phyloP scores from a whole-genome alignment of 2,113 vertebrate species.

The Tetrao urogallus region DNA sequence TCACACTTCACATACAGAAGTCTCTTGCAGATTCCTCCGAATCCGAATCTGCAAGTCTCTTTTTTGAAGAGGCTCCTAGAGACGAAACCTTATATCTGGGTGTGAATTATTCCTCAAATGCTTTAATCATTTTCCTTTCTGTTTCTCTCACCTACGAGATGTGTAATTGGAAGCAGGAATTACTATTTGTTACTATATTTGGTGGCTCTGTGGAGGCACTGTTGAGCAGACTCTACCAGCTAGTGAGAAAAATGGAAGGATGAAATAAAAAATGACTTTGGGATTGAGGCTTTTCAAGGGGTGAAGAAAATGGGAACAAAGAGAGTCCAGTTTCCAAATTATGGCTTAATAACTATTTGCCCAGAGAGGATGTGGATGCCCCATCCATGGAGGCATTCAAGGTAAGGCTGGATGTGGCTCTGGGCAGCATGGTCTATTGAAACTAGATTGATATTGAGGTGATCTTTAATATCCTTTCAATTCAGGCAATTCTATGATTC shows the following conservation, averaged over 20 bases:
- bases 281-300: background rate
- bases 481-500: background rate
- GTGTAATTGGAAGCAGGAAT: background rate
- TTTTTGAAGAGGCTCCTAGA: background rate
- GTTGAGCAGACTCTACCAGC: background rate
- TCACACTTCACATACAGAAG: background rate
- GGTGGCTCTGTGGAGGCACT: background rate
- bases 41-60: no score
- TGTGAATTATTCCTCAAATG: background rate
- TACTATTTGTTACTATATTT: background rate
- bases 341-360: no score
- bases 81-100: background rate
- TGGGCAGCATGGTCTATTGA: no score
- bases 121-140: background rate
- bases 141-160: background rate
- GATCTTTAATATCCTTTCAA: no score
- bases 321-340: background rate
- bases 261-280: background rate
- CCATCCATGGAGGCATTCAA: no score
- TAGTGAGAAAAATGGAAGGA: background rate
- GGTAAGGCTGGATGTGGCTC: no score
- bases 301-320: background rate
- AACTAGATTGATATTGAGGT: no score
- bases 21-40: background rate
- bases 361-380: no score